Evolutionary conservation across 2,888 invertebrate genomes (phyloP).

Genomic region (Ametastegia equiseti): DNA sequence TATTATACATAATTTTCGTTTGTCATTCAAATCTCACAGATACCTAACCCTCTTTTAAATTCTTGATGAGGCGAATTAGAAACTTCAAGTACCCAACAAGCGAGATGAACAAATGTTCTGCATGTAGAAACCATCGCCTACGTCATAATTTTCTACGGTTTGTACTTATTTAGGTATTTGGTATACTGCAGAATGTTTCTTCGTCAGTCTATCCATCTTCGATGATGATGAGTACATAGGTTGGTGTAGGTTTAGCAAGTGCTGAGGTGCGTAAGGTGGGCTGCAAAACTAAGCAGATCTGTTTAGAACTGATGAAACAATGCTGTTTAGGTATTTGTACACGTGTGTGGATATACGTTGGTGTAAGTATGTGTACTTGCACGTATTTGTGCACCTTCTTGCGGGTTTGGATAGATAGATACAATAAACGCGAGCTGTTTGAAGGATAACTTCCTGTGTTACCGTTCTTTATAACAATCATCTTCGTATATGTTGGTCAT

Average conservation of each 20-base stretch:
- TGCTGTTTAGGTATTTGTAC: neutral
- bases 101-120: neutral
- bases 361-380: neutral
- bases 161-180: neutral
- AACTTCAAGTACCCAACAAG: neutral
- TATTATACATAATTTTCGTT: neutral
- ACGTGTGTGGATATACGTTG: neutral
- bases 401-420: no score
- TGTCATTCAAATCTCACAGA: neutral
- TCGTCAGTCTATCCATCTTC: neutral
- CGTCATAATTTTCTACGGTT: neutral
- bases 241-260: no score
- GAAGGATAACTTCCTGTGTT: neutral
- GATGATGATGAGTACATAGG: no score
- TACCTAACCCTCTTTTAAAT: neutral
- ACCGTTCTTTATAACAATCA: neutral
- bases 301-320: neutral
- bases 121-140: neutral
- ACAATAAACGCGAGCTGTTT: neutral
- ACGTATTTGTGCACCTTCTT: no score
- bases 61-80: neutral
- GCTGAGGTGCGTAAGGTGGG: neutral
- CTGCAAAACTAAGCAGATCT: conserved; percentile 3
- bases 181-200: neutral
- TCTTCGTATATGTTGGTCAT: neutral